Conservation (phyloP, 2,113 vertebrate genomes). For the Mugil cephalus region DNA sequence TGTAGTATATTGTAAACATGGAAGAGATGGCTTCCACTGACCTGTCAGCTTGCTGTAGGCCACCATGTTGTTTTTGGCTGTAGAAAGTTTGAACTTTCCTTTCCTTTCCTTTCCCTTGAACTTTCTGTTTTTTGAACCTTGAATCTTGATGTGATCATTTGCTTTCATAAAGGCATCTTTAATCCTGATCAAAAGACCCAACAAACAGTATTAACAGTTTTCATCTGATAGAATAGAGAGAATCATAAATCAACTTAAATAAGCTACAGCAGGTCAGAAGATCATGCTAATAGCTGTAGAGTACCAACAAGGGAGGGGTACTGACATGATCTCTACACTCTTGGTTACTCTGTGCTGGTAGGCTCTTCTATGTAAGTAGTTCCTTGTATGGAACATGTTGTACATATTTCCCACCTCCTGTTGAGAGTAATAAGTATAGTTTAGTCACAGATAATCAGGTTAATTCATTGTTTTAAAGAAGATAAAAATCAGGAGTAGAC, state of each 20-base stretch:
- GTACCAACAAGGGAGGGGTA: too few relatives aligned
- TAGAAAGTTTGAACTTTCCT: conserved; percentile 83
- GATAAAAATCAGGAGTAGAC: neutral
- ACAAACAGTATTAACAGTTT: neutral
- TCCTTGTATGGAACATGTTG: conserved; percentile 92
- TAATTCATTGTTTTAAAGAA: neutral
- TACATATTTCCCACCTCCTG: conserved; percentile 92
- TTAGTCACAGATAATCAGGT: neutral
- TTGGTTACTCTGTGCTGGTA: conserved; percentile 91
- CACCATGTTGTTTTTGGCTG: conserved; percentile 89
- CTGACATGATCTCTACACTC: conserved; percentile 83
- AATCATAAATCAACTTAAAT: too few relatives aligned
- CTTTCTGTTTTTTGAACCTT: too few relatives aligned
- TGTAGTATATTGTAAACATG: too few relatives aligned
- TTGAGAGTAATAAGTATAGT: neutral
- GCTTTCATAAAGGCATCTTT: conserved; percentile 90
- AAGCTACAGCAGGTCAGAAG: too few relatives aligned
- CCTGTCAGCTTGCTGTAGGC: conserved; percentile 93
- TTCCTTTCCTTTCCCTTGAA: too few relatives aligned
- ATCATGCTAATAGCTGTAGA: too few relatives aligned
- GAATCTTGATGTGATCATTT: conserved; percentile 81
- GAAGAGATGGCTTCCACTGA: conserved; percentile 67
- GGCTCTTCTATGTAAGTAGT: conserved; percentile 88
- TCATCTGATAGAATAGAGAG: too few relatives aligned
- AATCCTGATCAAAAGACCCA: conserved; percentile 82